Base-by-base conservation (phyloP, 2,797 vertebrate species). In the Melanotaenia parkinsoni region DNA sequence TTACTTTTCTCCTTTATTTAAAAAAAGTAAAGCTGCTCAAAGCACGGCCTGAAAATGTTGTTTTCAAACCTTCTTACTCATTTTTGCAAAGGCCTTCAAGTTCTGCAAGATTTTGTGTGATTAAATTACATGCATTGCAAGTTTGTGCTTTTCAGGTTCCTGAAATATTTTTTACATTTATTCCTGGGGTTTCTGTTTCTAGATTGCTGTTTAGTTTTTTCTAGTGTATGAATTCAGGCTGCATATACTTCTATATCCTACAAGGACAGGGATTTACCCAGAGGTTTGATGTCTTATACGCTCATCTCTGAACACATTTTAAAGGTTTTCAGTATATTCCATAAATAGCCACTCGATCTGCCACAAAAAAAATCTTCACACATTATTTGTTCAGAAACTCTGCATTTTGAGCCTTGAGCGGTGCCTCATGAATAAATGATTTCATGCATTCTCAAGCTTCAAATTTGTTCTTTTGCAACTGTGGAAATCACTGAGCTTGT, bases 401-500 rank as follows among this genome's bases (percentile, higher is more conserved):
- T 11, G 11, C 24, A 56, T 69, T 32, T 22, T 11, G 12, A 70
- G 6, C 5, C 8, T 30, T 2, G 37, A 65, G 5, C 16, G 12
- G 10, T 11, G 20, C 54, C 37, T 45, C 58, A 70, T 70, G 58
- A 70, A 61, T 70, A 24, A 70, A 62, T 67, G 3, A 65, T 53
- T 67, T 59, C 16, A 68, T 63, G 33, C 40, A 7, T 50, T 57
- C 16, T 12, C 63, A 16, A 32, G 71, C 40, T 67, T 2, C 35
- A 10, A 14, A 20, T 74, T 60, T 45, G 14, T 10, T 63, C 35
- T 60, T 18, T 24, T 50, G 16, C 1, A 1, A 28, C n/a, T 38
- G 51, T 67, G 26, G 28, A 58, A 73, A 57, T 67, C 22, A 22
- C 22, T 14, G 37, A 56, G 24, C 45, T 14, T 18, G 24, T 50